Evolutionary conservation across 2,888 invertebrate species (phyloP).

Genomic region (Dicyrtomina minuta): DNA sequence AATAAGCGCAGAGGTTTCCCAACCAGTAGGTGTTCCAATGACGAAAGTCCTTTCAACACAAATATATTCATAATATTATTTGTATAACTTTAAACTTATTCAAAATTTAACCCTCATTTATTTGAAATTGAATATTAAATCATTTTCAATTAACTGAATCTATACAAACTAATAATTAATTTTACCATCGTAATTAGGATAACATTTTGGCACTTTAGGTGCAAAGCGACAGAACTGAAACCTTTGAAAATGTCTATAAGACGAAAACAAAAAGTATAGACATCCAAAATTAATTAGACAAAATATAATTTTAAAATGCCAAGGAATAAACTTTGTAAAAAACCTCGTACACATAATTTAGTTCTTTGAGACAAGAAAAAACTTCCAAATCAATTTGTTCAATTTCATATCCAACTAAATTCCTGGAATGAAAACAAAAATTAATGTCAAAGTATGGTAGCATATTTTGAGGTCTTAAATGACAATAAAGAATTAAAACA

Average conservation of each 20-base stretch:
- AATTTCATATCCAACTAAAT: slow-evolving; percentile 60
- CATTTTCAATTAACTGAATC: not conserved
- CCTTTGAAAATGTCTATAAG: slow-evolving; percentile 60
- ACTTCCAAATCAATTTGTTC: slow-evolving; percentile 60
- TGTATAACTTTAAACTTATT: too few relatives aligned
- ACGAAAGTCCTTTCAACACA: slow-evolving; percentile 61
- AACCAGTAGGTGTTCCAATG: slow-evolving; percentile 63
- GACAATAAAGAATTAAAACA: not conserved
- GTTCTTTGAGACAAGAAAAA: slow-evolving; percentile 59
- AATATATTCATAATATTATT: too few relatives aligned
- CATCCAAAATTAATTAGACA: not conserved
- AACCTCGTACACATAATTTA: slow-evolving; percentile 61
- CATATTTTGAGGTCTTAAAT: not conserved
- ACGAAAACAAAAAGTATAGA: not conserved
- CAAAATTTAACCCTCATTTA: too few relatives aligned
- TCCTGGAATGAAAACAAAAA: slow-evolving; percentile 56
- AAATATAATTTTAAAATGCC: not conserved
- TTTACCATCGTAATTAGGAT: slow-evolving; percentile 65
- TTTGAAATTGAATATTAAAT: not conserved
- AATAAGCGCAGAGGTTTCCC: slow-evolving; percentile 63
- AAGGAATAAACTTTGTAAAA: slow-evolving; percentile 10
- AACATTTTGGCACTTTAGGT: slow-evolving; percentile 63
- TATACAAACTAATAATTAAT: not conserved
- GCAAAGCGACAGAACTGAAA: slow-evolving; percentile 67
- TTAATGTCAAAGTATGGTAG: not conserved